Evolutionary conservation across 2,797 vertebrate genomes (phyloP).

Genomic region (Danio tinwini): DNA sequence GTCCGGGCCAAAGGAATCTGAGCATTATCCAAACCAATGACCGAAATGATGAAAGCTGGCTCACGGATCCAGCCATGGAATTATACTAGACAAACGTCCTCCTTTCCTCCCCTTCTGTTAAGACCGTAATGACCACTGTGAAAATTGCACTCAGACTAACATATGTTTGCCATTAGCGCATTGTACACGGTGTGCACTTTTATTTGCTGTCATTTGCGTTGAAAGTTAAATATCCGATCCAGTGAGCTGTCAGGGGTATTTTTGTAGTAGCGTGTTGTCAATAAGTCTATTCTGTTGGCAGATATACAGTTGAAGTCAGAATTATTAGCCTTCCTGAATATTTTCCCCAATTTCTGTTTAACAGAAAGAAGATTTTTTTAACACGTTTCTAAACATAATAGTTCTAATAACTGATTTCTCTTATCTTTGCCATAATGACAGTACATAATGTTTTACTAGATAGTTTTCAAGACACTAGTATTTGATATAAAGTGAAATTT

Average conservation of each 20-base stretch:
- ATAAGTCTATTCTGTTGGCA: constrained; percentile 10
- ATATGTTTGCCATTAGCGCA: constrained; percentile 43
- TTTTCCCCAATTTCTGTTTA: no score
- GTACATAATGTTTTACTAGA: no score
- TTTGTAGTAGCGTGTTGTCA: not conserved
- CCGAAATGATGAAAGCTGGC: constrained; percentile 52
- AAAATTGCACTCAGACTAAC: constrained; percentile 25
- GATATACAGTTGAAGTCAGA: not conserved
- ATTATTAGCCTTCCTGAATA: no score
- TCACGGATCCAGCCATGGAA: constrained; percentile 32
- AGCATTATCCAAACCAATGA: constrained; percentile 61
- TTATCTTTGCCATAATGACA: no score
- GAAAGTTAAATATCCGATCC: constrained; percentile 2
- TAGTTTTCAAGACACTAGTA: no score
- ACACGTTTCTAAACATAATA: no score
- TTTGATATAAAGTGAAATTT: no score
- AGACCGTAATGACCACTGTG: constrained; percentile 26
- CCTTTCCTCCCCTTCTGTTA: constrained; percentile 27
- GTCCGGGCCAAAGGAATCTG: constrained; percentile 60
- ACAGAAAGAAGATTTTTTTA: no score
- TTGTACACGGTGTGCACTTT: not conserved
- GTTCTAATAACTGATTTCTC: no score
- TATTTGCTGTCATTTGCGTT: constrained; percentile 29
- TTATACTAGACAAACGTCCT: constrained; percentile 42
- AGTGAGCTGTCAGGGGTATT: constrained; percentile 12